These are phyloP conservation scores for Dynastes hyllus DNA, from an alignment of 2,888 invertebrate species.

Conservation along the genomic window DNA sequence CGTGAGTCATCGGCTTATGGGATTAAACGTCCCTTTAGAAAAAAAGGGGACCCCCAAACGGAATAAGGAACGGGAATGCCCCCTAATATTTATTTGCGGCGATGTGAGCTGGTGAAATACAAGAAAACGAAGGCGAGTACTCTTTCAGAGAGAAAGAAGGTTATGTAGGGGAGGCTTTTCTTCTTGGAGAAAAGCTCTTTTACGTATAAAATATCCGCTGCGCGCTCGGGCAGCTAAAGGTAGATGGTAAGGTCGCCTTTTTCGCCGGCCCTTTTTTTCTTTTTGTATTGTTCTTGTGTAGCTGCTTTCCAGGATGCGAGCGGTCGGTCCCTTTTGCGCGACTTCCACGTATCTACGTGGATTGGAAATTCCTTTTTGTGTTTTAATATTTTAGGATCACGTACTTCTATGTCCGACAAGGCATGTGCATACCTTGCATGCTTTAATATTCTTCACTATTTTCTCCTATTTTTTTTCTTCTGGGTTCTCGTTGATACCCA, in stretches of 20 bases:
- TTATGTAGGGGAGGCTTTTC: slow-evolving; percentile 11
- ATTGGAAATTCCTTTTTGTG: slow-evolving; percentile 33
- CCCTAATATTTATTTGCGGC: too few relatives aligned
- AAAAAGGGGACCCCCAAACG: too few relatives aligned
- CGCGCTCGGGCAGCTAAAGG: slow-evolving; percentile 9
- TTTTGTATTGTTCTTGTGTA: slow-evolving; percentile 10
- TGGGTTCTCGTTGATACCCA: too few relatives aligned
- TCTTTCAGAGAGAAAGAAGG: slow-evolving; percentile 20
- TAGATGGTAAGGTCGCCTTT: background rate
- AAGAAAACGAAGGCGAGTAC: slow-evolving; percentile 35
- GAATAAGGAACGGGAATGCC: background rate
- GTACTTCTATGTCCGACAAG: background rate
- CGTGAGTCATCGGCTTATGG: background rate
- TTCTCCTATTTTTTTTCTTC: background rate
- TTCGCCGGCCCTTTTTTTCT: slow-evolving; percentile 10
- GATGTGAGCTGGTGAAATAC: slow-evolving; percentile 27
- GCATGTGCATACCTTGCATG: background rate
- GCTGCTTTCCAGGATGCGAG: background rate
- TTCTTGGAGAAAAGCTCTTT: slow-evolving; percentile 46
- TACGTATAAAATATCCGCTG: slow-evolving; percentile 50
- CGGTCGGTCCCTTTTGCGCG: slow-evolving; percentile 8
- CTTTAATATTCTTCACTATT: background rate
- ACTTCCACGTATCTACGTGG: background rate
- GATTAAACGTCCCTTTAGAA: too few relatives aligned
- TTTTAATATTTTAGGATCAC: slow-evolving; percentile 38